These are phyloP conservation scores for Catharus minimus DNA, from an alignment of 2,113 vertebrate genomes.

Conservation along the genomic window DNA sequence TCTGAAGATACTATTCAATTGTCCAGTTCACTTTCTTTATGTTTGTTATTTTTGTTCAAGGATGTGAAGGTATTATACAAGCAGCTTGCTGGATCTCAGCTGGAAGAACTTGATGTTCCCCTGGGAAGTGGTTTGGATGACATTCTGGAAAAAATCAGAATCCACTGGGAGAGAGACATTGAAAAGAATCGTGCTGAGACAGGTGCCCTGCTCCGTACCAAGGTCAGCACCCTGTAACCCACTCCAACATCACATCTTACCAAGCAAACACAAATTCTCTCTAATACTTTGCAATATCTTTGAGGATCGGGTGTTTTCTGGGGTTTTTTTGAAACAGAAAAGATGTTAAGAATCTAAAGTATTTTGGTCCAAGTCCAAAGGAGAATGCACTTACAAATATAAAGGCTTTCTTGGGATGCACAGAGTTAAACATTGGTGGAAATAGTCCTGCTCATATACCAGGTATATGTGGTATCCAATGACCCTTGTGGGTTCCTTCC, in stretches of 20 bases:
- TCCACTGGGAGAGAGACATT: slow-evolving; percentile 90
- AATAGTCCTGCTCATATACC: background rate
- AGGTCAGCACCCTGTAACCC: slow-evolving; percentile 72
- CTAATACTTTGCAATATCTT: background rate
- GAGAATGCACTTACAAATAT: background rate
- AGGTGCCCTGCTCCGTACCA: slow-evolving; percentile 81
- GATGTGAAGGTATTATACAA: slow-evolving; percentile 89
- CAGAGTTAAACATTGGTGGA: background rate
- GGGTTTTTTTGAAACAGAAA: background rate
- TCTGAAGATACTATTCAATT: background rate
- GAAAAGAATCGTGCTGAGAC: slow-evolving; percentile 85
- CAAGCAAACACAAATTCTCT: background rate
- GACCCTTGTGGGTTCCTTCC: too few species aligned
- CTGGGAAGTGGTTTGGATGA: slow-evolving; percentile 86
- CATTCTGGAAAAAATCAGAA: slow-evolving; percentile 87
- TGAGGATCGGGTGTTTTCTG: background rate
- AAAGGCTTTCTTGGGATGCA: background rate
- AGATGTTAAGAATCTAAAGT: background rate
- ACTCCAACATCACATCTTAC: background rate
- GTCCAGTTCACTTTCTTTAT: background rate
- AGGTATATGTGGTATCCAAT: background rate
- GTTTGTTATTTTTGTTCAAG: slow-evolving; percentile 65
- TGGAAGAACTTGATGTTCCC: slow-evolving; percentile 83
- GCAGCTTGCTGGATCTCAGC: slow-evolving; percentile 85
- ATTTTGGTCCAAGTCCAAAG: background rate